Conservation (phyloP, 2,888 invertebrate genomes). For the Scaptomyza caliginosa region DNA sequence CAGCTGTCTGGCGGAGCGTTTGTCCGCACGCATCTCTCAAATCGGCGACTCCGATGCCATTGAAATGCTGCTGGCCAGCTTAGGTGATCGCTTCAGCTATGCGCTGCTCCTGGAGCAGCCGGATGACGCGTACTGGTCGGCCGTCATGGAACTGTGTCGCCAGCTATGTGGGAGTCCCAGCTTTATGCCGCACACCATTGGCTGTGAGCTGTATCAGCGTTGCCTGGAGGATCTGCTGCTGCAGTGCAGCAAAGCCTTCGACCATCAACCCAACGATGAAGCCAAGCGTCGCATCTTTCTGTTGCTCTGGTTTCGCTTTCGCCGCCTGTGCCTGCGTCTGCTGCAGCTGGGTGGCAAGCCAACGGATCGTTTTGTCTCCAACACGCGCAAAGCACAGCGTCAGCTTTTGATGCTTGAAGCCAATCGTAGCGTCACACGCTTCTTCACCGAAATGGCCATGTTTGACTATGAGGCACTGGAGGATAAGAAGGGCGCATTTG, state of each 20-base stretch:
- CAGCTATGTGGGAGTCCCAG: constrained; percentile 86
- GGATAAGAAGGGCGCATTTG: background rate
- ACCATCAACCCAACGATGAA: constrained; percentile 70
- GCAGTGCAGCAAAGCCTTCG: constrained; percentile 82
- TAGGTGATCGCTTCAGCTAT: constrained; percentile 54
- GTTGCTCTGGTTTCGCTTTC: constrained; percentile 88
- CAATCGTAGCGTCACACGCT: constrained; percentile 86
- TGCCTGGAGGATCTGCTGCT: constrained; percentile 85
- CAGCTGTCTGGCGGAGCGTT: constrained; percentile 83
- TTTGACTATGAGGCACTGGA: constrained; percentile 85
- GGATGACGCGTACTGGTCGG: constrained; percentile 55
- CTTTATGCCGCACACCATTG: constrained; percentile 86
- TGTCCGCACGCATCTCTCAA: constrained; percentile 75
- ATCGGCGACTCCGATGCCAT: constrained; percentile 84
- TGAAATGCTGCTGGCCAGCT: constrained; percentile 84
- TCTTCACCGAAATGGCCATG: constrained; percentile 87
- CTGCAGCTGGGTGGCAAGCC: constrained; percentile 84
- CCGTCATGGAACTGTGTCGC: constrained; percentile 82
- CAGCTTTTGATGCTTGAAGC: constrained; percentile 85
- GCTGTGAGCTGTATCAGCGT: constrained; percentile 86
- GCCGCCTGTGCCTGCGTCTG: constrained; percentile 85
- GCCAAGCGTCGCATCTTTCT: constrained; percentile 85
- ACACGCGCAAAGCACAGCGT: constrained; percentile 82
- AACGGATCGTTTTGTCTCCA: background rate
- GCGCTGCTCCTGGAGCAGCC: constrained; percentile 24